phyloP scores from a whole-genome alignment of 2,888 invertebrate species.

The Tiliacea aurago region DNA sequence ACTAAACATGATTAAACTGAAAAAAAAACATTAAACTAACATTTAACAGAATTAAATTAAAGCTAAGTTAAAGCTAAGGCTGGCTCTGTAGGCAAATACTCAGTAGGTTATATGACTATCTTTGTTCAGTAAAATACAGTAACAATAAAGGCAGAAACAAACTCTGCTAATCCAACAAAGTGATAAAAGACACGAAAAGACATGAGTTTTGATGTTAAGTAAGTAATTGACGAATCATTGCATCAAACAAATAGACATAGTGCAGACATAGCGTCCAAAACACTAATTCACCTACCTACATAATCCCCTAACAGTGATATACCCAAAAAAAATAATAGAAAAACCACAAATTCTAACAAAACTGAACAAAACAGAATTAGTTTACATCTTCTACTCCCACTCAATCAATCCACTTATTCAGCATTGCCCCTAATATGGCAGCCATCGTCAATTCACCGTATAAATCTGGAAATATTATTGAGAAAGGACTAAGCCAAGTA shows the following conservation, averaged over 20 bases:
- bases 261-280: neutral
- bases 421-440: slow-evolving; percentile 34
- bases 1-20: too few species aligned
- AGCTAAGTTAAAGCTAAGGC: too few species aligned
- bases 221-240: neutral
- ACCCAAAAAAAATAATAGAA: too few species aligned
- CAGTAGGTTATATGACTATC: too few species aligned
- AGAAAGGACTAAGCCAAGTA: slow-evolving; percentile 72
- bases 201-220: neutral
- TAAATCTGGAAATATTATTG: slow-evolving; percentile 63
- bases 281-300: too few species aligned
- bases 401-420: slow-evolving; percentile 14
- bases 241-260: neutral
- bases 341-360: neutral
- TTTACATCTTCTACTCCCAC: slow-evolving; percentile 16
- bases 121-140: neutral
- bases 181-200: neutral
- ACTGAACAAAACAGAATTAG: slow-evolving; percentile 10
- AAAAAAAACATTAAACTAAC: too few species aligned
- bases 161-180: neutral
- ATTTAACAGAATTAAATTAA: too few species aligned
- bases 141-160: neutral
- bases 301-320: too few species aligned
- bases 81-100: too few species aligned
- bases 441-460: slow-evolving; percentile 15